phyloP scores from a whole-genome alignment of 2,797 vertebrate genomes.

The Buceros bicornis region DNA sequence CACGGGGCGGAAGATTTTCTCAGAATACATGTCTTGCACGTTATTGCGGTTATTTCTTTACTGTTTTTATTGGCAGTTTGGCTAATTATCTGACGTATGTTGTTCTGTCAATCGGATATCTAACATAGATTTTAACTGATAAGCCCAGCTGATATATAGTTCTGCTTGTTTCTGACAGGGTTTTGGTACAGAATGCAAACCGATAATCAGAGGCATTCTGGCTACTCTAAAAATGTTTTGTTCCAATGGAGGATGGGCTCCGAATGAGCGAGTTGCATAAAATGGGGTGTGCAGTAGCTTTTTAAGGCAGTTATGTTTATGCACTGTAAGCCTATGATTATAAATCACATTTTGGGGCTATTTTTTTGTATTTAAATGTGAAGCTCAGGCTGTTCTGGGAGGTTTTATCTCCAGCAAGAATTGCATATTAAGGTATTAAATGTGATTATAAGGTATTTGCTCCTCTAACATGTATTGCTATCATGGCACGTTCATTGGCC shows the following conservation, averaged over 20 bases:
- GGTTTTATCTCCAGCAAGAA: neutral
- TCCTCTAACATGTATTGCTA: neutral
- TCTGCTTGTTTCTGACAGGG: neutral
- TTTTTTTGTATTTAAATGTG: neutral
- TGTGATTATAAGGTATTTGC: neutral
- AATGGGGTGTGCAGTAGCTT: neutral
- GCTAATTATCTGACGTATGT: neutral
- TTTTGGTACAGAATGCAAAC: neutral
- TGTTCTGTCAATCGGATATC: neutral
- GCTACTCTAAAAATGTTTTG: neutral
- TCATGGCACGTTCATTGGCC: neutral
- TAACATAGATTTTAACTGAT: neutral
- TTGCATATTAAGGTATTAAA: neutral
- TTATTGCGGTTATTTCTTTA: neutral
- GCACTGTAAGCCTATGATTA: neutral
- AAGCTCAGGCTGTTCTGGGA: neutral
- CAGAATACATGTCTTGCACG: neutral
- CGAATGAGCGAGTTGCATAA: neutral
- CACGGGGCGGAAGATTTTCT: neutral
- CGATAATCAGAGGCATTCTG: neutral
- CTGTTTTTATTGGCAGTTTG: neutral
- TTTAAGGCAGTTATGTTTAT: neutral
- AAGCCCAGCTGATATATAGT: neutral
- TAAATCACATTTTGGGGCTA: neutral
- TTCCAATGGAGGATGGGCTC: neutral